Evolutionary conservation across 2,113 vertebrate genomes (phyloP).

Genomic region (Epinephelus cyanopodus): DNA sequence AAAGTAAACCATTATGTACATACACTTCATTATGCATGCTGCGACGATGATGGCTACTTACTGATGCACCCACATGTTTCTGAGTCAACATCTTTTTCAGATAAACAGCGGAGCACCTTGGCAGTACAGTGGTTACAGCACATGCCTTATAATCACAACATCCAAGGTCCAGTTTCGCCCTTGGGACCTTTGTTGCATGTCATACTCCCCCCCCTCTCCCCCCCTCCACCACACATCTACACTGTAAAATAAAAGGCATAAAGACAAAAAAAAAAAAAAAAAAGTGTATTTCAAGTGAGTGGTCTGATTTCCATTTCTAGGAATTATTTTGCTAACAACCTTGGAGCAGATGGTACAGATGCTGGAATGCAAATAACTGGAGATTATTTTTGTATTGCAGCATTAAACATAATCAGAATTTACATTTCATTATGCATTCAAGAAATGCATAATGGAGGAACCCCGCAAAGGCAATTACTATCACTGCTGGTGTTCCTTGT

Average conservation of each 20-base stretch:
- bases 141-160: too few species aligned
- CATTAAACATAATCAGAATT: constrained; percentile 3
- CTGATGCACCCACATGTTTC: not conserved
- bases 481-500: not conserved
- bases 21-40: not conserved
- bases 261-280: too few species aligned
- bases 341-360: constrained; percentile 37
- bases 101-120: too few species aligned
- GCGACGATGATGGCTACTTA: not conserved
- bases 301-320: not conserved
- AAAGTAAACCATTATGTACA: not conserved
- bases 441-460: not conserved
- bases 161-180: too few species aligned
- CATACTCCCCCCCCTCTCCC: too few species aligned
- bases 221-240: too few species aligned
- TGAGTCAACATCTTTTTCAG: too few species aligned
- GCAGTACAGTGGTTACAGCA: too few species aligned
- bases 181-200: too few species aligned
- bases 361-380: constrained; percentile 16
- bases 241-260: too few species aligned
- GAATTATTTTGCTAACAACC: constrained; percentile 7
- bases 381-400: constrained; percentile 16
- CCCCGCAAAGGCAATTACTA: not conserved
- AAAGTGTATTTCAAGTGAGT: not conserved
- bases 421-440: not conserved